Evolutionary conservation across 2,113 vertebrate genomes (phyloP).

Genomic region (Hypocryptadius cinnamomeus): DNA sequence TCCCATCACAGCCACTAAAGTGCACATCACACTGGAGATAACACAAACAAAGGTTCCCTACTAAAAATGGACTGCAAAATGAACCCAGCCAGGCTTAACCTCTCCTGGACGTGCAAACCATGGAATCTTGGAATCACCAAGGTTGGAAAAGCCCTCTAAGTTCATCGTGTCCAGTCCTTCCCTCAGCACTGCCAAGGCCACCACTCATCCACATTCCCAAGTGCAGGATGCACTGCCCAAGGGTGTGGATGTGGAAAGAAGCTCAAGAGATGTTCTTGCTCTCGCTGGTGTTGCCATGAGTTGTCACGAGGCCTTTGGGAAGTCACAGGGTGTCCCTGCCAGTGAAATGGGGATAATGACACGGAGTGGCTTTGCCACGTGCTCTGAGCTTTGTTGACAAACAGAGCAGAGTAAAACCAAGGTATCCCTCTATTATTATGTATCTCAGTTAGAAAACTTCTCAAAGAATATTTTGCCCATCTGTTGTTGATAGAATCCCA

Average conservation of each 20-base stretch:
- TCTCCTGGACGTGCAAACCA: fast-evolving
- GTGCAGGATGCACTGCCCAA: not conserved
- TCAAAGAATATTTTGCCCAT: not conserved
- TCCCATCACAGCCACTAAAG: not conserved
- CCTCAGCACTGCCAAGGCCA: not conserved
- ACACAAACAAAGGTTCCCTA: not conserved
- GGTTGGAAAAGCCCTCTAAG: not conserved
- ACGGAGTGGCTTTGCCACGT: fast-evolving
- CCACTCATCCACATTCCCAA: not conserved
- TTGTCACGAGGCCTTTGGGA: not conserved
- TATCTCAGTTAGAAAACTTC: not conserved
- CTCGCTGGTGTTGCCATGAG: not conserved
- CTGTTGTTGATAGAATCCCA: not conserved
- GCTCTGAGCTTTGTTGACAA: not conserved
- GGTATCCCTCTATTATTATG: not conserved
- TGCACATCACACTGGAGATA: not conserved
- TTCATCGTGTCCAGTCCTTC: not conserved
- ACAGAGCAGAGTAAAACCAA: not conserved
- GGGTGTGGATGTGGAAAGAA: fast-evolving
- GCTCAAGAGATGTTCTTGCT: not conserved
- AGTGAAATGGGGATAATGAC: not conserved
- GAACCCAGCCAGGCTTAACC: not conserved
- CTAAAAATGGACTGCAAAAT: not conserved
- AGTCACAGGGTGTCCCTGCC: not conserved
- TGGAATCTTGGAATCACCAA: not conserved